Evolutionary conservation across 2,113 vertebrate genomes (phyloP), one percentile per base, ranked within the genome.

Genomic region (Dasypus novemcinctus): DNA sequence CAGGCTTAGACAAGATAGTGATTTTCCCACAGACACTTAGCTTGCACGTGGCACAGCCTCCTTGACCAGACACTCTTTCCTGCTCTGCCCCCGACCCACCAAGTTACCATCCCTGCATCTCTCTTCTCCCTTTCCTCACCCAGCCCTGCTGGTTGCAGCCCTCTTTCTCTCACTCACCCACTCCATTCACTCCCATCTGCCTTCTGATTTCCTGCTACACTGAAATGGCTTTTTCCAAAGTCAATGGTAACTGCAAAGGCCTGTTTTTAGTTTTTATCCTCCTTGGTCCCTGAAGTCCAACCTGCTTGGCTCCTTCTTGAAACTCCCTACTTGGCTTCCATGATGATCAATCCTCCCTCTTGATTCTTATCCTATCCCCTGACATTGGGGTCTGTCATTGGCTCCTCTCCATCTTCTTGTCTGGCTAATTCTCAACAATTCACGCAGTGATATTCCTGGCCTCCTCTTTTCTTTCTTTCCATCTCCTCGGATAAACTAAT

Each of bases 1-100:
- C n/a, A 76, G 41, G 41, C 4, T 59, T 25, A 75, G 57, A 43
- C 20, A 64, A 18, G 11, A 13, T 4, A 52, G 41, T 6, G 38
- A 71, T 2, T 71, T 74, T 41, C 25, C 27, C 33, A 72, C 29
- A 38, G 64, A 27, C 7, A 46, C 57, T 75, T 33, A 75, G 25
- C 33, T 63, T 21, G 23, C 36, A n/a, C 1, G 11, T 61, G 52
- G 36, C 41, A 83, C 54, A 43, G 38, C 33, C 12, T 23, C 52
- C 57, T 49, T 49, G 13, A 33, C 41, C 27, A 17, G 63, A 15
- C 23, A 10, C 46, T 4, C 31, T 59, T 14, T 36, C 31, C 29
- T 6, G 1, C 54, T 20, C 54, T 57, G 17, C 54, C 54, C 21
- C 0, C 5, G 14, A 2, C 0, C 7, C 41, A 11, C 1, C 3